Percentiles rank a stretch among this genome's conserved stretches.
phyloP scores from a whole-genome alignment of 2,113 vertebrate species.

The Synodontis membranacea region DNA sequence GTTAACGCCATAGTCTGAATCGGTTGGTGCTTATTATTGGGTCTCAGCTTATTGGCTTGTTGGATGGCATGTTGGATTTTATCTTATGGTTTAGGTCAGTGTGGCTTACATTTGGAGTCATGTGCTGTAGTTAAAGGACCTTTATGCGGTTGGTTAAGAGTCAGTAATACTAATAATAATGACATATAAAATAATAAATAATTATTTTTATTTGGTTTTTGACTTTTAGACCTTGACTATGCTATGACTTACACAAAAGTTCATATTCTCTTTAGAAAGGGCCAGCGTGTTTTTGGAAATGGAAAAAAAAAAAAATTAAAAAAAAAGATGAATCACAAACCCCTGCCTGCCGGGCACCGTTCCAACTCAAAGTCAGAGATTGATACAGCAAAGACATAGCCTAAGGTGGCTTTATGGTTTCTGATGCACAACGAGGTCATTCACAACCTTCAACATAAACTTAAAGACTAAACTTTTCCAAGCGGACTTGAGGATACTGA shows the following conservation, averaged over 20 bases:
- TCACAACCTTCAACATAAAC: slow-evolving; percentile 5
- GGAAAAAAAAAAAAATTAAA: not conserved
- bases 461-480: slow-evolving; percentile 3
- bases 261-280: not conserved
- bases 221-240: not conserved
- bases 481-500: not conserved
- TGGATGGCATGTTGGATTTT: not conserved
- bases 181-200: not conserved
- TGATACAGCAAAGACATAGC: not conserved
- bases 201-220: not conserved
- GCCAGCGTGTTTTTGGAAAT: not conserved
- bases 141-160: not conserved
- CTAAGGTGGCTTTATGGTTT: not conserved
- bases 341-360: not conserved
- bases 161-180: too few relatives aligned
- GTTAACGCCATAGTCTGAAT: too few relatives aligned
- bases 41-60: too few relatives aligned
- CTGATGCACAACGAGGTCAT: slow-evolving; percentile 2
- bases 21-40: not conserved
- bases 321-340: not conserved
- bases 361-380: not conserved
- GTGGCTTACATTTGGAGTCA: not conserved
- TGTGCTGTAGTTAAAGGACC: not conserved
- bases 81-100: not conserved
- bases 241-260: not conserved